A percentile compares a stretch with the other conserved stretches of the same genome.
Conservation (phyloP, 2,797 vertebrate species). For the Siniperca obscura region DNA sequence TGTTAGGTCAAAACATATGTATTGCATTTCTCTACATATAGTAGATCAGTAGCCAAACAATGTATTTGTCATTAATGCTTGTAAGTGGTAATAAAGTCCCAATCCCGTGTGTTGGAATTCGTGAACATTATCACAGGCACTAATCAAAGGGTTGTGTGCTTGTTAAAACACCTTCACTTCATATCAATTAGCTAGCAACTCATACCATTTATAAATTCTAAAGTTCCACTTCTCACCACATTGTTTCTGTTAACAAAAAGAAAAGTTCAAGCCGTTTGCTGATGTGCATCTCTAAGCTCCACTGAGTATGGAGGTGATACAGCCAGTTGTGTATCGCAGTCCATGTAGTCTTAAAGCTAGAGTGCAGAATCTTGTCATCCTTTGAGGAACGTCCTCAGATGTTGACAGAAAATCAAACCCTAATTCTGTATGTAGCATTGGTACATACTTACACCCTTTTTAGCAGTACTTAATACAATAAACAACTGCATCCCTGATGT, state of each 20-base stretch:
- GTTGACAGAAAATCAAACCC: constrained; percentile 55
- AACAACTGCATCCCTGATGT: constrained; percentile 72
- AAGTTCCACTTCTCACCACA: neutral
- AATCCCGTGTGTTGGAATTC: neutral
- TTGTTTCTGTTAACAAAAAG: neutral
- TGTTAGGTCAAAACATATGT: neutral
- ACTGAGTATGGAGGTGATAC: neutral
- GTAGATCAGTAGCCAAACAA: neutral
- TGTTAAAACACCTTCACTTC: neutral
- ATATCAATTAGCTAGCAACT: constrained; percentile 12
- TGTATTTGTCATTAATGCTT: neutral
- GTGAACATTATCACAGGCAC: neutral
- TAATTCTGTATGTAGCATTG: constrained; percentile 21
- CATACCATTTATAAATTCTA: neutral
- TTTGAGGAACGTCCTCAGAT: constrained; percentile 21
- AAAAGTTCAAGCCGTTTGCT: neutral
- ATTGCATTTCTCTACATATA: neutral
- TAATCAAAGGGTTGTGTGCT: neutral
- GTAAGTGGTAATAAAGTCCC: neutral
- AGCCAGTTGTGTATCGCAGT: neutral
- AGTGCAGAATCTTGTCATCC: constrained; percentile 13
- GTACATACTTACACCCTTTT: constrained; percentile 41
- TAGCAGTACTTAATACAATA: constrained; percentile 58
- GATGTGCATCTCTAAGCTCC: constrained; percentile 3
- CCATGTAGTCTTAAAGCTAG: neutral